Percentiles rank a stretch among this genome's conserved stretches.
Evolutionary conservation across 2,888 invertebrate species (phyloP).

Genomic region (Ochropleura leucogaster): DNA sequence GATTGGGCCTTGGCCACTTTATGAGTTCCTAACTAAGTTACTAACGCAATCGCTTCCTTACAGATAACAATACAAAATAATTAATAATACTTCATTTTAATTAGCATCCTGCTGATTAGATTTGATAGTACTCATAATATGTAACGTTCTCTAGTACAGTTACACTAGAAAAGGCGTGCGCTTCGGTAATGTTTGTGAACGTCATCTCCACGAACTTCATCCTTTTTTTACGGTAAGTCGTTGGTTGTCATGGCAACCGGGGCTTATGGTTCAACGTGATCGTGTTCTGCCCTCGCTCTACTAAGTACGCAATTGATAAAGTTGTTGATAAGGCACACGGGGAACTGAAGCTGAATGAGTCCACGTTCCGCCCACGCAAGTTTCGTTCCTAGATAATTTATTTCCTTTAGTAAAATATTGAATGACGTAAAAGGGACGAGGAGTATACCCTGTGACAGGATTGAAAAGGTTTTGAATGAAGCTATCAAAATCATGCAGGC

Average conservation of each 20-base stretch:
- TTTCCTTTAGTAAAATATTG: neutral
- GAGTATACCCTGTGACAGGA: neutral
- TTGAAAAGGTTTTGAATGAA: neutral
- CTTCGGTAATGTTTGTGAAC: neutral
- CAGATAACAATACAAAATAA: conserved; percentile 18
- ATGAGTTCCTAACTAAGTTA: neutral
- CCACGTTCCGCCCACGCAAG: conserved; percentile 11
- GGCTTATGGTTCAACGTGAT: neutral
- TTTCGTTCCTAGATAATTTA: neutral
- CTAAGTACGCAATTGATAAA: conserved; percentile 33
- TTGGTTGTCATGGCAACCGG: conserved; percentile 23
- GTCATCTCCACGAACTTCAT: neutral
- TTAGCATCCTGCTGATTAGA: neutral
- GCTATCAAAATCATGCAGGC: neutral
- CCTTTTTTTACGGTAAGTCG: neutral
- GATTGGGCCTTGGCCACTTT: conserved; percentile 19
- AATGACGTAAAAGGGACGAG: neutral
- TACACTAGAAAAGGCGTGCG: neutral
- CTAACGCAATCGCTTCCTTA: conserved; percentile 28
- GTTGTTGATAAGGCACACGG: conserved; percentile 22
- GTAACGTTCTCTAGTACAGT: neutral
- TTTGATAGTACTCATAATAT: neutral
- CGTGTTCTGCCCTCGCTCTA: conserved; percentile 23
- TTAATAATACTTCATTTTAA: conserved; percentile 12
- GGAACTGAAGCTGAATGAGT: conserved; percentile 11